A percentile compares a stretch with the other conserved stretches of the same genome.
phyloP scores from a whole-genome alignment of 2,888 invertebrate species.

The Coremacera marginata region DNA sequence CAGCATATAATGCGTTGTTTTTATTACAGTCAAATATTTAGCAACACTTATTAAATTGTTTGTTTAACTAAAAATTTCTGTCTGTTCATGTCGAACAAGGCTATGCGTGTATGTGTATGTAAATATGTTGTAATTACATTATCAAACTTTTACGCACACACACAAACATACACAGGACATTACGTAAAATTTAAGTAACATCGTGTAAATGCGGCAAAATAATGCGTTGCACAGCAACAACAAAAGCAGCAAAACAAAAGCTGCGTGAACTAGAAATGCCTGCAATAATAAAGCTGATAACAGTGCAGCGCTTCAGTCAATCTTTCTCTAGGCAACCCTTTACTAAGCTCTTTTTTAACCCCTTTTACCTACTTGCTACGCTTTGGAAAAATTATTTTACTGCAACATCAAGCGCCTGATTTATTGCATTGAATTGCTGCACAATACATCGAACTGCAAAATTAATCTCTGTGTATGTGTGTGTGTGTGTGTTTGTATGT shows the following conservation, averaged over 20 bases:
- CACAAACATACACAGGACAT: no score
- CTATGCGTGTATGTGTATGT: no score
- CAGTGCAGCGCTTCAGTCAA: not conserved
- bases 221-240: not conserved
- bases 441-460: conserved; percentile 42
- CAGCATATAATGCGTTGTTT: no score
- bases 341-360: no score
- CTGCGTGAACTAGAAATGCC: not conserved
- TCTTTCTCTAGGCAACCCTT: not conserved
- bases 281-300: conserved; percentile 25
- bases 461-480: conserved; percentile 44
- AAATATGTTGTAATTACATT: no score
- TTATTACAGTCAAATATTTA: no score
- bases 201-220: no score
- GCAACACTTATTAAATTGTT: no score
- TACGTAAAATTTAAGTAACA: no score
- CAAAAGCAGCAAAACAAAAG: not conserved
- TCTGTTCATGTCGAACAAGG: no score
- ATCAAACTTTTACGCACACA: no score
- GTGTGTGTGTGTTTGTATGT: not conserved
- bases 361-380: not conserved
- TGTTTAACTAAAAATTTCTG: no score
- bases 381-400: not conserved
- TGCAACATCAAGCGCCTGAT: not conserved
- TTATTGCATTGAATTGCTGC: not conserved